Evolutionary conservation across 2,888 invertebrate genomes (phyloP), one percentile per base, ranked within the genome.

Genomic region (Agonum fuliginosum): DNA sequence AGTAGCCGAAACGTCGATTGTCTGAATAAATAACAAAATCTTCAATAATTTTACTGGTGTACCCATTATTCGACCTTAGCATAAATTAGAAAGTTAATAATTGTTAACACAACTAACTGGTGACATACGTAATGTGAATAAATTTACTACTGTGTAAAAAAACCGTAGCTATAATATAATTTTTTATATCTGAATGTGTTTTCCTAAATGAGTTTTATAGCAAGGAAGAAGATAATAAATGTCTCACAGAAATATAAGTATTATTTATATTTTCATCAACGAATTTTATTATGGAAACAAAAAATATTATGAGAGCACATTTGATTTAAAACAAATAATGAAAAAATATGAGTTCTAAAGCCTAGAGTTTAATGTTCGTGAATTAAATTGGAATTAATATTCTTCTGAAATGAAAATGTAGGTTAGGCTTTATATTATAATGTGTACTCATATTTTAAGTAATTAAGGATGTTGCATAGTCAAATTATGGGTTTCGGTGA

Each of bases 231-330:
- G 37, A 27, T 54, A 27, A 54, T 54, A 54, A 54, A 54, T 12
- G 54, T 54, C 54, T 12, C 17, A 24, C 20, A 20, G 24, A 54
- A 54, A 54, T 51, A 24, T 24, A 20, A 12, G 12, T 24, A 54
- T 54, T 54, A 54, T 54, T 54, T 24, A 54, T 54, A 54, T 62
- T 62, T 62, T 34, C 62, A 62, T 62, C 34, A 34, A 17, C 34
- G 34, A 62, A 20, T 62, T 62, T 62, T 62, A 62, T 62, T 30
- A 62, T 37, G 37, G n/a, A 37, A 27, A 62, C 34, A 62, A 62
- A 62, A 51, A 62, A 34, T 62, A 62, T 62, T 62, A 62, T 17
- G 24, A 62, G 27, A 12, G 17, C 17, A 30, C 14, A 12, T 34
- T 10, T 62, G 34, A 62, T 19, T 34, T 34, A 34, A 19, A 62